phyloP scores from a whole-genome alignment of 2,888 invertebrate genomes.

The Keiferia lycopersicella region DNA sequence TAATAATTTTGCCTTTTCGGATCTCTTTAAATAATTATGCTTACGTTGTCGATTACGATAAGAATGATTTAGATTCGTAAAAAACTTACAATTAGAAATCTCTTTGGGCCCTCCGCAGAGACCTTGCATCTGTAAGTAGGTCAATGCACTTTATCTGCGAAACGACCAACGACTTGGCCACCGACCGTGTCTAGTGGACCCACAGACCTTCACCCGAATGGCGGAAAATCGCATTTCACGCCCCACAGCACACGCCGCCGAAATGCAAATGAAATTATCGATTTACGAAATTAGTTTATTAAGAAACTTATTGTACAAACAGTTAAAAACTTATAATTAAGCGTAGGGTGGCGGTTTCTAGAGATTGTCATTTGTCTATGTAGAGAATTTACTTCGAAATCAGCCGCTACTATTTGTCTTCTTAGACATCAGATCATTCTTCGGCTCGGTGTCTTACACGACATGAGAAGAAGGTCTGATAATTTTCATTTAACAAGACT shows the following conservation, averaged over 20 bases:
- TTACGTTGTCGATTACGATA: too few relatives aligned
- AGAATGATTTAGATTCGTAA: too few relatives aligned
- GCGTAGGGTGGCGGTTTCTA: constrained; percentile 26
- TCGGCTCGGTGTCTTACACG: too few relatives aligned
- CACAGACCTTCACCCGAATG: constrained; percentile 69
- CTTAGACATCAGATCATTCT: too few relatives aligned
- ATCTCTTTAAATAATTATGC: too few relatives aligned
- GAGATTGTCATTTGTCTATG: background rate
- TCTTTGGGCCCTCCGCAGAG: background rate
- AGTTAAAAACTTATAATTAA: constrained; percentile 37
- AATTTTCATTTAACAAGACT: too few relatives aligned
- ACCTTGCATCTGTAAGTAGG: constrained; percentile 43
- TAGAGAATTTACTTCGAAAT: background rate
- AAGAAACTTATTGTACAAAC: constrained; percentile 65
- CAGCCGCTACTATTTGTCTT: background rate
- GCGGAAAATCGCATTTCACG: constrained; percentile 66
- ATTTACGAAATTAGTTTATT: constrained; percentile 74
- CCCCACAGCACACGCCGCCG: constrained; percentile 38
- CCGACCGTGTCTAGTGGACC: constrained; percentile 49
- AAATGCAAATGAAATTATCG: constrained; percentile 53
- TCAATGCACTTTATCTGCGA: constrained; percentile 51
- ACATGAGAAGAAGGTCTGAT: too few relatives aligned
- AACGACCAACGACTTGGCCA: constrained; percentile 37
- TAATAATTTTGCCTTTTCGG: too few relatives aligned
- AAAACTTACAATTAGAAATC: background rate